Base-by-base conservation (phyloP, 2,113 vertebrate genomes). In the Rhinolophus sinicus region DNA sequence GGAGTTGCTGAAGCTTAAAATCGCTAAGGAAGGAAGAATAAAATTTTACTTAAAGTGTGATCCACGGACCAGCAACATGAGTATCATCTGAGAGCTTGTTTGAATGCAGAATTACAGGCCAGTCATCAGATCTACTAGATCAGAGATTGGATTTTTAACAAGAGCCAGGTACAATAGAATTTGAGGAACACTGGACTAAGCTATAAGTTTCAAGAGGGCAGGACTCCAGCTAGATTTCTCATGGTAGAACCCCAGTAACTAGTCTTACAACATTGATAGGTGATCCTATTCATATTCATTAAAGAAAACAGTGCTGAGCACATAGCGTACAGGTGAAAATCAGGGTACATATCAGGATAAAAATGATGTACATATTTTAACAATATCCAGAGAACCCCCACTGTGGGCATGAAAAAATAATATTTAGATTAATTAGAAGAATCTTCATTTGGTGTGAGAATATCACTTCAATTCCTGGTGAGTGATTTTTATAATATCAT, bases 401-500 rank as follows among this genome's bases (percentile, higher is more conserved):
- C 2, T 33, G 5, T 33, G 67, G 50, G 2, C 14, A 81, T n/a
- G 28, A 72, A 95, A 95, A 35, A 89, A 87, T 56, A 86, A 50
- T 76, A 81, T 28, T 83, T 93, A 85, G 7, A 75, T 86, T 47
- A 92, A 83, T 82, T 76, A 78, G 2, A 80, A 38, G 4, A 50
- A 8, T 65, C 24, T 7, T 95, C 28, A 47, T 18, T 82, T 54
- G 3, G 8, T 60, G 93, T 90, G 35, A 88, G 16, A 80, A 40
- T 62, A 92, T 60, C 5, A 38, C 5, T 40, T 80, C n/a, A 88
- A 87, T 83, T 80, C 28, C 50, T 38, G 18, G 40, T 9, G 21
- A 87, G 6, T 78, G 24, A 77, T 47, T 88, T 84, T 80, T 91
- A 88, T 94, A 85, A 67, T 77, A 18, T 18, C 47, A 88, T 82